These are phyloP conservation scores for Elysia chlorotica DNA, from an alignment of 1,140 invertebrate genomes.

Conservation along the genomic window DNA sequence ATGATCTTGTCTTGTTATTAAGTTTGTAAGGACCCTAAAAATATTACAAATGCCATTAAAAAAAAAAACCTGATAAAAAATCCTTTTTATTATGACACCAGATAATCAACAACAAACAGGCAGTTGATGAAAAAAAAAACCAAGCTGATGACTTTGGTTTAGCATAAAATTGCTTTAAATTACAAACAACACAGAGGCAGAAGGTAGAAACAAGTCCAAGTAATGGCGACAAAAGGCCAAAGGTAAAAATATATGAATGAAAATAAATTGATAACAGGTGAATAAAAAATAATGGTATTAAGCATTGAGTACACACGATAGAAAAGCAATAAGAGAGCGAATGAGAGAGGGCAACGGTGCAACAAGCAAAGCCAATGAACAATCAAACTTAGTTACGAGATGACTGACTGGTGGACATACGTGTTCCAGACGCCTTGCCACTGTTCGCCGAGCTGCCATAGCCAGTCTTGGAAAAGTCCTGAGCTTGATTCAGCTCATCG, in stretches of 20 bases:
- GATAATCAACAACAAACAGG: too few relatives aligned
- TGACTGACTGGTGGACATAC: conserved; percentile 35
- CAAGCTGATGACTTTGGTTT: not conserved
- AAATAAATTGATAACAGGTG: not conserved
- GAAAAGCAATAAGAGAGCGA: not conserved
- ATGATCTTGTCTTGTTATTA: too few relatives aligned
- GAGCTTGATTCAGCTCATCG: conserved; percentile 68
- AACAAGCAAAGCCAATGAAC: too few relatives aligned
- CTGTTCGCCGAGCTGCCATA: conserved; percentile 61
- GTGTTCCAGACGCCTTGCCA: conserved; percentile 27
- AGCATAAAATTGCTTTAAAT: not conserved
- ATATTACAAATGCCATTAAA: too few relatives aligned
- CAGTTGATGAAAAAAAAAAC: not conserved
- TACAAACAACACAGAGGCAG: too few relatives aligned
- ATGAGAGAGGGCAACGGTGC: not conserved
- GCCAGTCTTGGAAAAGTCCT: conserved; percentile 68
- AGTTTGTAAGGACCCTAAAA: too few relatives aligned
- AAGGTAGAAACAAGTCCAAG: too few relatives aligned
- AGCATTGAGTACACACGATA: not conserved
- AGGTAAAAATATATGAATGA: not conserved
- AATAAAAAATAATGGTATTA: not conserved
- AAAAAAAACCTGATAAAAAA: too few relatives aligned
- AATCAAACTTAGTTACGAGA: not conserved
- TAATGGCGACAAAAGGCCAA: not conserved
- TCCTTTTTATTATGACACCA: too few relatives aligned